phyloP scores from a whole-genome alignment of 2,113 vertebrate species.

The Salvator merianae region DNA sequence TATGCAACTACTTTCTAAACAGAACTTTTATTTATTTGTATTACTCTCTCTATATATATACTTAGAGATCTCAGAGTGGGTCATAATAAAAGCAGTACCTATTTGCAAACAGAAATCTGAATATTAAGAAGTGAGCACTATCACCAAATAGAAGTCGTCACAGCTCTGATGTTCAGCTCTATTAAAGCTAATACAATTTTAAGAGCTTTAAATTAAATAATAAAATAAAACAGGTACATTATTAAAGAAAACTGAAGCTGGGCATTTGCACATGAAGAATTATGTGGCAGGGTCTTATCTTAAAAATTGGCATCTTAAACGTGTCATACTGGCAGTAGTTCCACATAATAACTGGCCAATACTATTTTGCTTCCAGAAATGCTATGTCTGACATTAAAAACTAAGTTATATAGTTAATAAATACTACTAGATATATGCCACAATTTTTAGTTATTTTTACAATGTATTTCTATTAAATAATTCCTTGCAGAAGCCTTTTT shows the following conservation, averaged over 20 bases:
- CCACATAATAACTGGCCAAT: constrained; percentile 45
- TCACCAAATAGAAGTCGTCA: constrained; percentile 58
- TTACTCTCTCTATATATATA: too few species aligned
- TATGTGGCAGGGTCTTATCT: constrained; percentile 47
- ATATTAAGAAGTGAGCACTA: constrained; percentile 67
- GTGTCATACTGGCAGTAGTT: constrained; percentile 61
- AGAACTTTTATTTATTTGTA: too few species aligned
- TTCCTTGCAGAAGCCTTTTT: constrained; percentile 81
- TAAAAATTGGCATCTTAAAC: constrained; percentile 69
- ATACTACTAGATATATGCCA: constrained; percentile 78
- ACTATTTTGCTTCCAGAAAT: constrained; percentile 66
- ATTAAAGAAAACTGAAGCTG: constrained; percentile 61
- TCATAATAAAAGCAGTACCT: too few species aligned
- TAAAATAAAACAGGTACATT: constrained; percentile 51
- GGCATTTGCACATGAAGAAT: constrained; percentile 60
- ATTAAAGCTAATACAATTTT: constrained; percentile 35
- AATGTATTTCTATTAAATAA: constrained; percentile 82
- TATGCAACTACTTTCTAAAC: too few species aligned
- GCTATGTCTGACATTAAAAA: constrained; percentile 72
- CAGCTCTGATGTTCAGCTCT: constrained; percentile 57
- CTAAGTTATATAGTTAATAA: constrained; percentile 60
- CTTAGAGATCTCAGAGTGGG: too few species aligned
- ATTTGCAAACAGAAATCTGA: constrained; percentile 58
- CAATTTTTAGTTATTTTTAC: constrained; percentile 77
- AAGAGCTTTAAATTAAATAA: constrained; percentile 54